These are phyloP conservation scores for Drosophila truncata DNA, from an alignment of 1,140 invertebrate species.

Conservation along the genomic window DNA sequence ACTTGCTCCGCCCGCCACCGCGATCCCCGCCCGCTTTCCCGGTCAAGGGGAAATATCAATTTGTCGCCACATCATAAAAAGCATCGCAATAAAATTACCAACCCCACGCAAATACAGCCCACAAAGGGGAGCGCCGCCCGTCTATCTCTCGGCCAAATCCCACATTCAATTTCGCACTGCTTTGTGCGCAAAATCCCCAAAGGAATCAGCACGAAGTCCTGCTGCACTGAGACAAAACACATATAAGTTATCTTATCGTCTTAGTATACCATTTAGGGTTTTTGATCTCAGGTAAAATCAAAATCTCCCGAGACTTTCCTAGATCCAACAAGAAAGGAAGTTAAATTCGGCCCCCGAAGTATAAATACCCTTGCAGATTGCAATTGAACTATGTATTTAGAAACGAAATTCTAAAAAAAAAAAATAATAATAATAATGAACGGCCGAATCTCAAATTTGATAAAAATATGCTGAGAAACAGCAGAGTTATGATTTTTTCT, in stretches of 20 bases:
- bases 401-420: no score
- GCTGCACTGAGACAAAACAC: conserved; percentile 16
- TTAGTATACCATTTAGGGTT: not conserved
- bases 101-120: conserved; percentile 39
- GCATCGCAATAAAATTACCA: conserved; percentile 83
- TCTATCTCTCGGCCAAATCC: conserved; percentile 78
- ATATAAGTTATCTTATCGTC: not conserved
- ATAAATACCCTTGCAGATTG: no score
- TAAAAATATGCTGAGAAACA: no score
- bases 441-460: no score
- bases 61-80: conserved; percentile 85
- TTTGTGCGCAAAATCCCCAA: conserved; percentile 83
- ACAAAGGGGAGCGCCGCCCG: conserved; percentile 18
- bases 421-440: no score
- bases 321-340: no score
- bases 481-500: no score
- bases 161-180: conserved; percentile 84
- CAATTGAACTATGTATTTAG: no score
- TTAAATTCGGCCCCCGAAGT: no score
- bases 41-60: conserved; percentile 79
- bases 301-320: no score
- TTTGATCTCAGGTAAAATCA: not conserved
- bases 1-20: conserved; percentile 1
- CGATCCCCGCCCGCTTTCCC: not conserved
- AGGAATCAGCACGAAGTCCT: conserved; percentile 70